Conservation (phyloP, 2,888 invertebrate species). For the Dasypogon diadema region DNA sequence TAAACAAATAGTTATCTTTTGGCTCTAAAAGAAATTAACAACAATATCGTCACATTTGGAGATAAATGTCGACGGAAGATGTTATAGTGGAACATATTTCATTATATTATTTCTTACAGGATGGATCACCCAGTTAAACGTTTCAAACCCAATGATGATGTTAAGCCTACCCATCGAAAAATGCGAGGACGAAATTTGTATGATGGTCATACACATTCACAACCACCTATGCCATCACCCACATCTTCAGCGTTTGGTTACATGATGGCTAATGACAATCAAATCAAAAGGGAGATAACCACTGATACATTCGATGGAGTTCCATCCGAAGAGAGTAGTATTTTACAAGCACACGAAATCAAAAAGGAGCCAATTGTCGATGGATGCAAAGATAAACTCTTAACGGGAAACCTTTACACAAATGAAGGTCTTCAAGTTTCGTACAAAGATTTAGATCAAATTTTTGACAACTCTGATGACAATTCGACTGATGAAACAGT, state of each 20-base stretch:
- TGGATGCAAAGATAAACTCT: conserved; percentile 64
- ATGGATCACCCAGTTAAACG: conserved; percentile 92
- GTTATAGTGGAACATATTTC: background rate
- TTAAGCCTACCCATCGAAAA: conserved; percentile 65
- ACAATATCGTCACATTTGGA: background rate
- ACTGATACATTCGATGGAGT: conserved; percentile 53
- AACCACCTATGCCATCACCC: conserved; percentile 69
- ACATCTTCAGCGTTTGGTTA: conserved; percentile 61
- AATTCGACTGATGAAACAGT: conserved; percentile 91
- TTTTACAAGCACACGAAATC: conserved; percentile 69
- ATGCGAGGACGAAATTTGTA: conserved; percentile 72
- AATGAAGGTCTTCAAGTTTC: conserved; percentile 91
- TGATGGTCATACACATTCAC: conserved; percentile 72
- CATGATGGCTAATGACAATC: conserved; percentile 57
- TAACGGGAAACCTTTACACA: conserved; percentile 76
- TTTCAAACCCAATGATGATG: conserved; percentile 75
- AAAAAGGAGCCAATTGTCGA: conserved; percentile 75
- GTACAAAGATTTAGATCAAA: conserved; percentile 91
- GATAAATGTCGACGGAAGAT: background rate
- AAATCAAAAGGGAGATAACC: conserved; percentile 54
- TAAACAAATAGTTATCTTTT: conserved; percentile 46
- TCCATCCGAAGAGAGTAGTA: conserved; percentile 53
- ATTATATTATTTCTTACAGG: conserved; percentile 69
- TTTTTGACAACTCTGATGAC: conserved; percentile 89
- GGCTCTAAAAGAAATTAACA: conserved; percentile 43